Base-by-base conservation (phyloP, 2,113 vertebrate genomes). In the Ondatra zibethicus region DNA sequence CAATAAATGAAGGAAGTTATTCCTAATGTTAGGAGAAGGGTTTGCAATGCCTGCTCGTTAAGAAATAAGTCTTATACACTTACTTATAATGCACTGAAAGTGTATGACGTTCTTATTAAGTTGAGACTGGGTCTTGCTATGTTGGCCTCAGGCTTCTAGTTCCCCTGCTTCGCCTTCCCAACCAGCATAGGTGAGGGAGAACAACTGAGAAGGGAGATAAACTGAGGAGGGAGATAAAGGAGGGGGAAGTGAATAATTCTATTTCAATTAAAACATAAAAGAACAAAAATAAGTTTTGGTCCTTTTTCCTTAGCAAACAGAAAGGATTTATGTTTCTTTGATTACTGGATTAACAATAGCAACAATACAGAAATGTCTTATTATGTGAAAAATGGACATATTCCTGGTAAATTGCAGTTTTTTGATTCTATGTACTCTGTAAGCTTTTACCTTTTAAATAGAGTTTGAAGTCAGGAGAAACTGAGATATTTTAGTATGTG, bases 391-490 rank as follows among this genome's bases (percentile, higher is more conserved):
- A 86, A 39, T 11, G 3, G 23, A 73, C 23, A 72, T 31, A 45
- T 80, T 45, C 0, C 7, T 36, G 66, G 31, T 66, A 3, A 31
- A 55, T 10, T 84, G 45, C 12, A 19, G 39, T 21, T 29, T 19
- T 50, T 76, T 89, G 33, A 33, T 76, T 95, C 17, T 19, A 73
- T 75, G 42, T 68, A 23, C 7, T 27, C 25, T 50, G 42, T 88
- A 82, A 66, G 31, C 42, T 73, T 63, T 75, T 29, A 2, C 88
- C 13, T 93, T 77, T 84, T 72, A 19, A 94, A n/a, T n/a, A 70
- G 33, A 94, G 14, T 39, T 93, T 91, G 75, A 89, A 94, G 90
- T 94, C 11, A 82, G 58, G 29, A 39, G 27, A 42, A 8, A 77
- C 33, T 9, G 47, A 68, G 45, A 80, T 19, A 84, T 65, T 87